phyloP scores from a whole-genome alignment of 2,888 invertebrate genomes.

The Arenicola marina region DNA sequence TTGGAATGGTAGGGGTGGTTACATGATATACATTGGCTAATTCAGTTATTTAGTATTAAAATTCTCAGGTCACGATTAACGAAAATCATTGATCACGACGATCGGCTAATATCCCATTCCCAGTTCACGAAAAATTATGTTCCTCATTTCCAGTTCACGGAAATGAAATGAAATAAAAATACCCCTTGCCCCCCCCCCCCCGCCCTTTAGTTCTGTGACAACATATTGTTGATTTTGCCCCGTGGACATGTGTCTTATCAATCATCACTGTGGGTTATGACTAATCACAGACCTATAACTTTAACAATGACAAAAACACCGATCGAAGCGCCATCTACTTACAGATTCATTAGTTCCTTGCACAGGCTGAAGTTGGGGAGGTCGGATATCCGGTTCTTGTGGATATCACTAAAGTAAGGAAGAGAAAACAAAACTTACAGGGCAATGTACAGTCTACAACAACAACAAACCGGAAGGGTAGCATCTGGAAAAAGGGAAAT shows the following conservation, averaged over 20 bases:
- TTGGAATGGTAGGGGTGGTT: background rate
- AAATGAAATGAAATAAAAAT: conserved; percentile 3
- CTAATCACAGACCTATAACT: background rate
- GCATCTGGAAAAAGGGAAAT: too few species aligned
- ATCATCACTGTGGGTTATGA: background rate
- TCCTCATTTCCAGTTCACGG: background rate
- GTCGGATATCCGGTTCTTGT: conserved; percentile 77
- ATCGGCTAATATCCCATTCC: background rate
- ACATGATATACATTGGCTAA: background rate
- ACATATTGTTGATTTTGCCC: too few species aligned
- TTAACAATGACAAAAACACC: background rate
- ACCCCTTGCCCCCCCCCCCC: background rate
- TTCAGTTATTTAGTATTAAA: background rate
- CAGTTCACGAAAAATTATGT: background rate
- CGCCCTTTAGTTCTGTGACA: too few species aligned
- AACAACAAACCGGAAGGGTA: too few species aligned
- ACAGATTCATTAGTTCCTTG: conserved; percentile 69
- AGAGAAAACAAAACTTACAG: too few species aligned
- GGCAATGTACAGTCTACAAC: too few species aligned
- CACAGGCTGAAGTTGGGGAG: conserved; percentile 81
- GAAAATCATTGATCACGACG: too few species aligned
- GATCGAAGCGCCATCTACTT: too few species aligned
- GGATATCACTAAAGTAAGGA: conserved; percentile 36
- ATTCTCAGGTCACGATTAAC: too few species aligned
- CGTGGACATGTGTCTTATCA: too few species aligned